Evolutionary conservation across 1,140 invertebrate species (phyloP), one percentile per base, ranked within the genome.

Genomic region (Scaptodrosophila lebanonensis): DNA sequence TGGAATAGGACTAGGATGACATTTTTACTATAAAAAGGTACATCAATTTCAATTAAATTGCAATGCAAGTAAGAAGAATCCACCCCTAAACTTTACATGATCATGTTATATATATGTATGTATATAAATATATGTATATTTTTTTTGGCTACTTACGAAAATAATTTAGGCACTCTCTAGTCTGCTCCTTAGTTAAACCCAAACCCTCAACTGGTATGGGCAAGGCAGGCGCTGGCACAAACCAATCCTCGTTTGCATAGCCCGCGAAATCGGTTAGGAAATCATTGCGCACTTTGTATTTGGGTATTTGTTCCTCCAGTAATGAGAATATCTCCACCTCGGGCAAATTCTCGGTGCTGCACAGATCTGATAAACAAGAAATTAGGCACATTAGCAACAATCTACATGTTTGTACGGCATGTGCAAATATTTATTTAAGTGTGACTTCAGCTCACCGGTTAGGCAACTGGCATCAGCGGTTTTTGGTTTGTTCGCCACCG

Each of bases 281-380:
- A 88, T 98, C 97, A 43, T 96, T 96, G 87, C 97, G 91, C 38
- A 99, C 91, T 86, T 93, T 94, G 87, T 99, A 99, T 83, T 93
- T 93, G 38, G 97, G 97, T 87, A 98, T 97, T 88, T 97, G 94
- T 87, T 98, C 97, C 88, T 98, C 94, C 38, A 98, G 88, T 68
- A 98, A 89, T 87, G 95, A 97, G 85, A 98, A 93, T 83, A 98
- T 95, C 88, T 98, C 97, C 68, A 98, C 96, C 90, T 98, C 92
- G 85, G 93, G 93, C 86, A 96, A 89, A 87, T 95, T 92, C 86
- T 92, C 94, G 87, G 92, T 92, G 88, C 93, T 95, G 90, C 94
- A 95, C 87, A 96, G 90, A 88, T 95, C 94, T 95, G 90, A 13
- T 89, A 90, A 87, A 79, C 2, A 16, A 86, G 71, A 73, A 57